Conservation (phyloP, 2,888 invertebrate species). For the Xestia c-nigrum region DNA sequence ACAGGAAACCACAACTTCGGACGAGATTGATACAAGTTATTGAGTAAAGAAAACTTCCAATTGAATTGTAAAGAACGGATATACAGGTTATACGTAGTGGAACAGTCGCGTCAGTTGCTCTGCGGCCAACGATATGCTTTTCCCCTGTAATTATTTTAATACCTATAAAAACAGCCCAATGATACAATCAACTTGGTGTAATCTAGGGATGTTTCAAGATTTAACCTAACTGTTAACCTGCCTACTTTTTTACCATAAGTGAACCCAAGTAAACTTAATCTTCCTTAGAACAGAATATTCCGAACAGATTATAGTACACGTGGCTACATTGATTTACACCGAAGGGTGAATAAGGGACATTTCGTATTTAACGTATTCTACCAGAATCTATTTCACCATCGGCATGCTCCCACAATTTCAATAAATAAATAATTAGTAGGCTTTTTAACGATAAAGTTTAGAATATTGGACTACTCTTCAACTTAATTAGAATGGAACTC, state of each 20-base stretch:
- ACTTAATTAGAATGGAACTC: conserved; percentile 81
- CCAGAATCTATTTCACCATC: conserved; percentile 53
- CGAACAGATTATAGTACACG: conserved; percentile 37
- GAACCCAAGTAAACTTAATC: conserved; percentile 5
- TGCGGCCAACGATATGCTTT: conserved; percentile 74
- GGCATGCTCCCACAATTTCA: conserved; percentile 68
- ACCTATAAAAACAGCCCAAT: conserved; percentile 71
- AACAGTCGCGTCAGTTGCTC: conserved; percentile 75
- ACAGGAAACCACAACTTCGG: conserved; percentile 77
- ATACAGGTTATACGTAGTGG: conserved; percentile 66
- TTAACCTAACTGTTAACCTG: conserved; percentile 35
- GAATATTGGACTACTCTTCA: conserved; percentile 76
- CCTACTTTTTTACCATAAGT: conserved; percentile 26
- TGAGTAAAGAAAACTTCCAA: conserved; percentile 75
- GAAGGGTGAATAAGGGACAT: conserved; percentile 52
- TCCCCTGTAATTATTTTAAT: conserved; percentile 78
- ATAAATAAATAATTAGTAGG: conserved; percentile 71
- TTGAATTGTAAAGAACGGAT: conserved; percentile 76
- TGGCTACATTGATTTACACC: conserved; percentile 32
- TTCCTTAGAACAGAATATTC: conserved; percentile 44
- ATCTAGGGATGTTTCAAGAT: conserved; percentile 68
- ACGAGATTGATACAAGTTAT: conserved; percentile 79
- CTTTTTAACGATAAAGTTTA: conserved; percentile 72
- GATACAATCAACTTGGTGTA: conserved; percentile 72
- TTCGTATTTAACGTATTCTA: conserved; percentile 43